These are phyloP conservation scores for Omphaloscelis lunosa DNA, from an alignment of 2,888 invertebrate species.

Conservation along the genomic window DNA sequence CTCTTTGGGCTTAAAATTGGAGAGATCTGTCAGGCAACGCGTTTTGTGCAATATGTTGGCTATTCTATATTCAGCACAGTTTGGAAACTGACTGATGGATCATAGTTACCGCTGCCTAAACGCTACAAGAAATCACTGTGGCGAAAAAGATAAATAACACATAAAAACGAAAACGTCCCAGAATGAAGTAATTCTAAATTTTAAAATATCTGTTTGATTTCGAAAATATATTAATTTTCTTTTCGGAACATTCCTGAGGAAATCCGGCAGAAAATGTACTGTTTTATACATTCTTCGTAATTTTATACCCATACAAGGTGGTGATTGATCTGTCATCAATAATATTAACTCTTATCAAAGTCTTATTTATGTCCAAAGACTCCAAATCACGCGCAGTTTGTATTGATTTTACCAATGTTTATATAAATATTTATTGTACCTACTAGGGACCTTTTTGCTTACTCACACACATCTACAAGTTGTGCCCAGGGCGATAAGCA, in stretches of 20 bases:
- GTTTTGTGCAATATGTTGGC: not conserved
- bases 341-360: conserved; percentile 35
- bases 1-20: not conserved
- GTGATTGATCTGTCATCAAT: conserved; percentile 21
- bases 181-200: not conserved
- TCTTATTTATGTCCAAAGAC: conserved; percentile 30
- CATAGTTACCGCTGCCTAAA: not conserved
- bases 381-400: conserved; percentile 27
- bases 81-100: not conserved
- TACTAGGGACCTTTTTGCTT: conserved; percentile 24
- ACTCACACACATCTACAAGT: conserved; percentile 8
- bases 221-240: not conserved
- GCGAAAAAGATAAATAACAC: not conserved
- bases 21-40: not conserved
- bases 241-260: not conserved
- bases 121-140: not conserved
- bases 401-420: conserved; percentile 34
- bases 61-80: too few species aligned
- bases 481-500: conserved; percentile 25
- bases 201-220: not conserved
- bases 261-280: too few species aligned
- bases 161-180: not conserved
- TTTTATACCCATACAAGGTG: not conserved
- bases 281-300: not conserved
- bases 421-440: conserved; percentile 32